Conservation (phyloP, 2,113 vertebrate genomes). For the Etia nguti region DNA sequence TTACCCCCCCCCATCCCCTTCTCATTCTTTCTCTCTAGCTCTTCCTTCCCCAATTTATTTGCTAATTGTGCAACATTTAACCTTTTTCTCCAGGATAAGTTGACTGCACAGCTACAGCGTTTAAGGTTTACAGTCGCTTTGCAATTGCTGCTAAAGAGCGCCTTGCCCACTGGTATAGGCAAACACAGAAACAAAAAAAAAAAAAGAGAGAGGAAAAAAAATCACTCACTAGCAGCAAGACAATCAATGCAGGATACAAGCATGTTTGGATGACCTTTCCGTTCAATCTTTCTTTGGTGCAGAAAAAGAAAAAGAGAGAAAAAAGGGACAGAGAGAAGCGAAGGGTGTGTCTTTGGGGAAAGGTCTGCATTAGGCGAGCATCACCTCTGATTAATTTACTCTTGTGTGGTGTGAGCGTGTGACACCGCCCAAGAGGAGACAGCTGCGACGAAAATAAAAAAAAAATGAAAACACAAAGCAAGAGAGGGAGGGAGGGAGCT, state of each 20-base stretch:
- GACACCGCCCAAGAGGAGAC: conserved; percentile 33
- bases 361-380: conserved; percentile 32
- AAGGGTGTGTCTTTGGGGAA: neutral
- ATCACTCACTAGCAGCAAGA: neutral
- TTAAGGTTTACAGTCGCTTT: neutral
- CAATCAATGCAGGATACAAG: conserved; percentile 8
- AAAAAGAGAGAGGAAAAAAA: neutral
- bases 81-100: neutral
- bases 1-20: neutral
- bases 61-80: neutral
- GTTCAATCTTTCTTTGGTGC: neutral
- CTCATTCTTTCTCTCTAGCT: neutral
- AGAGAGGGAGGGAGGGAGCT: neutral
- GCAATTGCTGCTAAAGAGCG: neutral
- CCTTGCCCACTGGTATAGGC: neutral
- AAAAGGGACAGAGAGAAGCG: neutral
- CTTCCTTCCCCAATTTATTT: neutral
- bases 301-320: neutral
- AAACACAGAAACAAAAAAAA: neutral
- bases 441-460: neutral
- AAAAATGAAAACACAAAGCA: neutral
- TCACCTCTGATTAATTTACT: conserved; percentile 57
- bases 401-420: conserved; percentile 15
- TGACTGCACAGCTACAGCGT: neutral
- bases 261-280: conserved; percentile 2